Percentiles rank a stretch among this genome's conserved stretches.
Evolutionary conservation across 2,888 invertebrate species (phyloP).

Genomic region (Autographa pulchrina): DNA sequence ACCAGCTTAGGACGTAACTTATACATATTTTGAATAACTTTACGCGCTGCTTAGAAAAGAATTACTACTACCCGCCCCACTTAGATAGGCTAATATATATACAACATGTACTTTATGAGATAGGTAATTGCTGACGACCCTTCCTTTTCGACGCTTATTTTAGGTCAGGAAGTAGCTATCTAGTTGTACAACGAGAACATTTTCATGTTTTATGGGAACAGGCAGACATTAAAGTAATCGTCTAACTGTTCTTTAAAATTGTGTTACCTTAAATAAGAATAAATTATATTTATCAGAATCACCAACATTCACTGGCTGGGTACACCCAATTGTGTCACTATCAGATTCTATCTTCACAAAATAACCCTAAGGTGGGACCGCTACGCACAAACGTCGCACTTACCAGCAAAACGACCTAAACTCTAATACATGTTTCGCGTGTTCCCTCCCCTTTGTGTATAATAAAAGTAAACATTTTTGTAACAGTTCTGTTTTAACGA

Average conservation of each 20-base stretch:
- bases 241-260: neutral
- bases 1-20: conserved; percentile 85
- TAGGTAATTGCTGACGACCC: conserved; percentile 46
- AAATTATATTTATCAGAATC: conserved; percentile 40
- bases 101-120: conserved; percentile 44
- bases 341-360: conserved; percentile 66
- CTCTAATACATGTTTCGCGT: conserved; percentile 77
- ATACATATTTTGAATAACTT: conserved; percentile 88
- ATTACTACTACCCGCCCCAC: conserved; percentile 73
- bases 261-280: conserved; percentile 18
- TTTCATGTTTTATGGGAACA: neutral
- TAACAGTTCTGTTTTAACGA: conserved; percentile 67
- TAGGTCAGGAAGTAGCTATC: neutral
- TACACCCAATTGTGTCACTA: conserved; percentile 49
- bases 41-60: conserved; percentile 82
- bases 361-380: conserved; percentile 61
- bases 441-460: conserved; percentile 66
- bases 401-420: conserved; percentile 65
- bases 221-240: neutral
- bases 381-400: conserved; percentile 66
- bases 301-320: conserved; percentile 46
- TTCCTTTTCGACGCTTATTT: conserved; percentile 21
- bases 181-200: neutral
- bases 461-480: conserved; percentile 72
- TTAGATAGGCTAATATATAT: conserved; percentile 70